Percentiles rank a stretch among this genome's conserved stretches.
Evolutionary conservation across 2,113 vertebrate species (phyloP).

Genomic region (Hepsetus odoe): DNA sequence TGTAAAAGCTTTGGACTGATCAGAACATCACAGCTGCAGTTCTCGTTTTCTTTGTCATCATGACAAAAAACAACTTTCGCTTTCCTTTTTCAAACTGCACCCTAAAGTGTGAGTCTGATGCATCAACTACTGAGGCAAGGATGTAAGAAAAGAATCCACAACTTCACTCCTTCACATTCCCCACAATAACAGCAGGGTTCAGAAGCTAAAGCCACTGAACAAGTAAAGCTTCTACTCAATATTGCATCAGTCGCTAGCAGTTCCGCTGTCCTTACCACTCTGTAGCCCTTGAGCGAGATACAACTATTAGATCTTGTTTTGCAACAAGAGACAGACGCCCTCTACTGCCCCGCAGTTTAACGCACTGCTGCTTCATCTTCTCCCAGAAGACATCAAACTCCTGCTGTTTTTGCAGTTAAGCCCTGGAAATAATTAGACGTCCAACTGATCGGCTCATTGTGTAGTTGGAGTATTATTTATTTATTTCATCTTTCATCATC

Average conservation of each 20-base stretch:
- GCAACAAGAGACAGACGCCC: not conserved
- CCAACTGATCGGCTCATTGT: not conserved
- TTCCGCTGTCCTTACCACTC: not conserved
- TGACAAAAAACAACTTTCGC: not conserved
- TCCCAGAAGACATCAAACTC: not conserved
- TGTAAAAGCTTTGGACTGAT: not conserved
- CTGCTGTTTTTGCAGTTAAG: not conserved
- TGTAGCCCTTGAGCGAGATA: not conserved
- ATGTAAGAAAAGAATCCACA: too few relatives aligned
- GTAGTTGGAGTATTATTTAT: not conserved
- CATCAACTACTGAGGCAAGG: not conserved
- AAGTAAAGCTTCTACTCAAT: not conserved
- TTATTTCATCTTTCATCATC: not conserved
- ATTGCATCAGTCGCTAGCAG: not conserved
- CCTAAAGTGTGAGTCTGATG: not conserved
- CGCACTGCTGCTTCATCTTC: not conserved
- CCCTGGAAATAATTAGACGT: not conserved
- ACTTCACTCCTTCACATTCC: too few relatives aligned
- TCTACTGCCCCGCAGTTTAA: not conserved
- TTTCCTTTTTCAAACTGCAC: not conserved
- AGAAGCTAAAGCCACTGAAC: not conserved
- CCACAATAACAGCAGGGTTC: not conserved
- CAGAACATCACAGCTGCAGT: not conserved
- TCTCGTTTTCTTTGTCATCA: not conserved
- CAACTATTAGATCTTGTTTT: not conserved